Base-by-base conservation (phyloP, 1,140 invertebrate genomes). In the Nixonia krombeini region DNA sequence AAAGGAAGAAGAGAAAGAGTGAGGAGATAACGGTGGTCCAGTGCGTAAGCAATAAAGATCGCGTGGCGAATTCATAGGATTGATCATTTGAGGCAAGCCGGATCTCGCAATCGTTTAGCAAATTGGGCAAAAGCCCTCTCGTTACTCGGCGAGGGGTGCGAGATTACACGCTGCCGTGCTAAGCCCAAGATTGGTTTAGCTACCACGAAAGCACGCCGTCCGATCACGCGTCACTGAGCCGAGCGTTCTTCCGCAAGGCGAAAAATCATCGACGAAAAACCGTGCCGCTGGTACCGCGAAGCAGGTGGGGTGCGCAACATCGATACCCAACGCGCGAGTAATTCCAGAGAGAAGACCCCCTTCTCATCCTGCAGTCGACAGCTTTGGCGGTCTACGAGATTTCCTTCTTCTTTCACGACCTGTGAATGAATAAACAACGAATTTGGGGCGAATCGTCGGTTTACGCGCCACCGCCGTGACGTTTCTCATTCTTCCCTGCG, bases 111-210 rank as follows among this genome's bases (percentile, higher is more conserved):
- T 82, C 69, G 77, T 80, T 79, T 76, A 73, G 67, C 62, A 80
- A 83, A 82, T 83, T 80, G 78, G 72, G 67, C 29, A 45, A 15
- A 72, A 26, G 18, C 42, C 23, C 46, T 45, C 40, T 35, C 47
- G 38, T 50, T 37, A 50, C 26, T 21, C 16, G 10, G 21, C 18
- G 45, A 61, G 47, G 74, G 74, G 58, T 70, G 68, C 61, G 65
- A 65, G 72, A 64, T 80, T 72, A 78, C 81, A 71, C 76, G 50
- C 75, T 66, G 76, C 13, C 62, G 76, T 73, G 52, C 79, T 84
- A 84, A 84, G 80, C 80, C 74, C 49, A 73, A 83, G 80, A 85
- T 84, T 85, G 83, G 83, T 82, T 85, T 85, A 85, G 80, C 80
- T 65, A 73, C 78, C 82, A 79, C 80, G 76, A 69, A 78, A 70